Percentiles rank a stretch among this genome's conserved stretches.
phyloP scores from a whole-genome alignment of 2,113 vertebrate genomes.

The Triplophysa rosa region DNA sequence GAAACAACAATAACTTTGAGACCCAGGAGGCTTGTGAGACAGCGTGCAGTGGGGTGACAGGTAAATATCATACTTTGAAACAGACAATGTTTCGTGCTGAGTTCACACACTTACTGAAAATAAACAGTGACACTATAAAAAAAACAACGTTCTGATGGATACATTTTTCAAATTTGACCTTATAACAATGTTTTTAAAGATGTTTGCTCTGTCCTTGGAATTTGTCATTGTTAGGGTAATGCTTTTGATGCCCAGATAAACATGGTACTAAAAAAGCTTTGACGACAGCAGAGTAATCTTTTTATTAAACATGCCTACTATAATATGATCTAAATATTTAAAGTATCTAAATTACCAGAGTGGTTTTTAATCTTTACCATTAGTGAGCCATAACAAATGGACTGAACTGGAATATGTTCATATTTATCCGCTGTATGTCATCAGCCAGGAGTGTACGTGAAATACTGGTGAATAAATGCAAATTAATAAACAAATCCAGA shows the following conservation, averaged over 20 bases:
- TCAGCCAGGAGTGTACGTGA: background rate
- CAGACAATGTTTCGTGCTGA: background rate
- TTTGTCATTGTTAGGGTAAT: background rate
- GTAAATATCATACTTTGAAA: conserved; percentile 46
- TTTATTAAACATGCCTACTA: background rate
- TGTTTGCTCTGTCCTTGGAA: background rate
- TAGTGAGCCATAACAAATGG: background rate
- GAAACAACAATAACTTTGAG: conserved; percentile 75
- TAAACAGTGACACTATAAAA: no score
- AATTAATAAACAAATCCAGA: conserved; percentile 7
- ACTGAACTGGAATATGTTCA: background rate
- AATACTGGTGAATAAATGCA: background rate
- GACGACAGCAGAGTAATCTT: background rate
- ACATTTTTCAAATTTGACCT: no score
- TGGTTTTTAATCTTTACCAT: background rate
- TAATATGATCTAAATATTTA: background rate
- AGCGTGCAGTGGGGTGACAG: conserved; percentile 64
- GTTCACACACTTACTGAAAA: no score
- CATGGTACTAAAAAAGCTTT: background rate
- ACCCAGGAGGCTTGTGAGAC: conserved; percentile 66
- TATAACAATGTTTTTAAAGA: no score
- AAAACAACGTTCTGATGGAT: no score
- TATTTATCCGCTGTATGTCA: background rate
- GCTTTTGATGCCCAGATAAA: background rate
- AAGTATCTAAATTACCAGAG: background rate